phyloP scores from a whole-genome alignment of 2,888 invertebrate genomes.

The Sceliomorpha sp. region DNA sequence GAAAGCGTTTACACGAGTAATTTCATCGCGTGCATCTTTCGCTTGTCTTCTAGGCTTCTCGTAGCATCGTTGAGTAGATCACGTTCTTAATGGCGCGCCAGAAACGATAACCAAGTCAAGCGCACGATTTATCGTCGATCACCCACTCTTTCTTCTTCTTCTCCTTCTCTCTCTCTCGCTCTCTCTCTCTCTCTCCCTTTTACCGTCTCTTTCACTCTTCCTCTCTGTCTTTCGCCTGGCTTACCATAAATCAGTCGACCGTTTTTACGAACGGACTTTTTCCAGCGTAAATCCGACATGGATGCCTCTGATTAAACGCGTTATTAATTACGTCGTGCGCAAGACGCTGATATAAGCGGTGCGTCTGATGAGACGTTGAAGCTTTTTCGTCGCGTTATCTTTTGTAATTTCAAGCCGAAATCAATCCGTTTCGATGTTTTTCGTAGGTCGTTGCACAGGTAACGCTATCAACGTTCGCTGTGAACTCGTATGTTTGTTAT shows the following conservation, averaged over 20 bases:
- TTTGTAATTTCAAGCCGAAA: slow-evolving; percentile 20
- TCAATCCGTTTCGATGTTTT: slow-evolving; percentile 25
- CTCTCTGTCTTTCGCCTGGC: slow-evolving; percentile 55
- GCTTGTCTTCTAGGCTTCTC: slow-evolving; percentile 45
- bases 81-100: slow-evolving; percentile 65
- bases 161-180: slow-evolving; percentile 18
- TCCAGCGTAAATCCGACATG: slow-evolving; percentile 60
- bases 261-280: slow-evolving; percentile 66
- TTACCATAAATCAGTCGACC: slow-evolving; percentile 70
- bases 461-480: background rate
- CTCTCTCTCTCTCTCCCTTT: slow-evolving; percentile 53
- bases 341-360: slow-evolving; percentile 63
- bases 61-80: slow-evolving; percentile 54
- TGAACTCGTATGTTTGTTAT: no score
- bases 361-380: slow-evolving; percentile 49
- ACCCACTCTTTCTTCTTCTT: slow-evolving; percentile 57
- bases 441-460: background rate
- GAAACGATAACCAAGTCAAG: slow-evolving; percentile 69
- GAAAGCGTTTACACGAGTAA: slow-evolving; percentile 55
- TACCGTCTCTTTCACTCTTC: slow-evolving; percentile 48
- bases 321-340: slow-evolving; percentile 72
- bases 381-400: slow-evolving; percentile 46
- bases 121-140: slow-evolving; percentile 70
- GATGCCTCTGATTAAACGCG: slow-evolving; percentile 73
- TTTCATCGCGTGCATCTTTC: slow-evolving; percentile 56